Evolutionary conservation across 1,140 invertebrate species (phyloP), one percentile per base, ranked within the genome.

Genomic region (Aphaenogaster ashmeadi): DNA sequence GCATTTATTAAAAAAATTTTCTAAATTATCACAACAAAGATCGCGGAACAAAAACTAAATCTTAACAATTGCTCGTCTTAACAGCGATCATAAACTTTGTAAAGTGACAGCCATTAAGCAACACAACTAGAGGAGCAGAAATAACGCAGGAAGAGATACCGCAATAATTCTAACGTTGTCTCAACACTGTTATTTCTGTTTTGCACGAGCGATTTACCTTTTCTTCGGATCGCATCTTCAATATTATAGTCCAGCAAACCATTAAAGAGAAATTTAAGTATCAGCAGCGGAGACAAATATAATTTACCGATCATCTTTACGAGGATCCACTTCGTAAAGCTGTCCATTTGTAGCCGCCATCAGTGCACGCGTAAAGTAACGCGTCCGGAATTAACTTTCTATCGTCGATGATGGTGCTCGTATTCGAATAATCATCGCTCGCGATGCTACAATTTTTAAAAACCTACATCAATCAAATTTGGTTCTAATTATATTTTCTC

Each of bases 201-300:
- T 88, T 60, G 77, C 83, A 79, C 58, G 87, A 66, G 44, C 56
- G 69, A 62, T 64, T 86, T 21, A 56, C 27, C 50, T 56, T 77
- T 56, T 47, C 52, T 75, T 87, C 62, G 60, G 44, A 78, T 9
- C 44, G 13, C 8, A 36, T 13, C 11, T 21, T 21, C 54, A 21
- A 58, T 78, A 80, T 13, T 56, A 54, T 2, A 72, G 54, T 27
- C 4, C 38, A 52, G 15, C 58, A 69, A 78, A 41, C 7, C 36
- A 87, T 90, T 89, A 85, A 88, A 85, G 89, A 90, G 89, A 90
- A 90, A 90, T 75, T 89, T 88, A 36, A 75, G 72, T 72, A 85
- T 56, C 44, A 27, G 21, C 44, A 8, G 21, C 8, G 21, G 38
- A 36, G 36, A 86, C 52, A 56, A 50, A 72, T 21, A 33, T 75